Conservation (phyloP, 2,888 invertebrate species). For the Bimastos eiseni region DNA sequence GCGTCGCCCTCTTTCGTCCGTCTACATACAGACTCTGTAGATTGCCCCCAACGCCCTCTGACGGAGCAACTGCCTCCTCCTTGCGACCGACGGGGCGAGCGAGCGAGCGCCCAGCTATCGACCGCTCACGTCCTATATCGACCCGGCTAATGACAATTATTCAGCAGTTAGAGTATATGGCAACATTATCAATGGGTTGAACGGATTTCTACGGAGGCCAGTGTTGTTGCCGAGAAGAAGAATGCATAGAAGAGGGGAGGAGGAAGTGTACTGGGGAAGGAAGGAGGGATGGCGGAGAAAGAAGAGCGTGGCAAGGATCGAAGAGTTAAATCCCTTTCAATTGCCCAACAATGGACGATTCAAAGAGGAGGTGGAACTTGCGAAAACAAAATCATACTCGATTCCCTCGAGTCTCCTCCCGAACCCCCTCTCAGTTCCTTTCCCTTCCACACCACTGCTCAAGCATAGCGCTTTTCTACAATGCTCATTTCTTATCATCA, state of each 20-base stretch:
- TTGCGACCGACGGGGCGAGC: not conserved
- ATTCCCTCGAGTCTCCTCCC: too few relatives aligned
- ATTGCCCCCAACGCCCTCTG: not conserved
- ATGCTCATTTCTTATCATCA: too few relatives aligned
- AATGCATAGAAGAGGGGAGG: not conserved
- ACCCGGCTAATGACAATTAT: not conserved
- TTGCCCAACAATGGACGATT: not conserved
- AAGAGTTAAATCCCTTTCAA: slow-evolving; percentile 13
- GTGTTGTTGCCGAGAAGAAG: not conserved
- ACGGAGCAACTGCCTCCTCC: not conserved
- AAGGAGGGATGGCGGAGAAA: not conserved
- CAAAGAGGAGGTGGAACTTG: too few relatives aligned
- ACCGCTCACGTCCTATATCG: not conserved
- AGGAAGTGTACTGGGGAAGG: not conserved
- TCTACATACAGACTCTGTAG: not conserved
- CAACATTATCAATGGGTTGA: not conserved
- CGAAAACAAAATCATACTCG: too few relatives aligned
- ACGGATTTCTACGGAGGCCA: not conserved
- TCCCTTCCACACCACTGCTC: not conserved
- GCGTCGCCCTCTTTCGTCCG: not conserved
- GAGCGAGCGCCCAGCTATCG: not conserved
- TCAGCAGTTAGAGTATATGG: not conserved
- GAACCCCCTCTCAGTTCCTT: not conserved
- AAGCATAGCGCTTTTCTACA: too few relatives aligned
- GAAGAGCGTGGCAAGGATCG: not conserved